phyloP scores from a whole-genome alignment of 2,888 invertebrate genomes.

The Girardia tigrina region DNA sequence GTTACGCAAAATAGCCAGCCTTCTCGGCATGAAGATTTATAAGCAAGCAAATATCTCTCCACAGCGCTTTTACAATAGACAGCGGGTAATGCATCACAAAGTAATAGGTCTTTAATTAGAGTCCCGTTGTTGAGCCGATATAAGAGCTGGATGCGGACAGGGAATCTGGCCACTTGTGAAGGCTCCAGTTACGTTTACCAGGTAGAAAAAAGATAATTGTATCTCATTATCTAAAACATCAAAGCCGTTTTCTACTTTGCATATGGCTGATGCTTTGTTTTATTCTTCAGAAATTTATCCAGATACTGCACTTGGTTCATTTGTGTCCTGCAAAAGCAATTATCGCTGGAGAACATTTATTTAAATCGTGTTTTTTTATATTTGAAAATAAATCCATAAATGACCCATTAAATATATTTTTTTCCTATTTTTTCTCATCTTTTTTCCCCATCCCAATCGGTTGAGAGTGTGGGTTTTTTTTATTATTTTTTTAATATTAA shows the following conservation, averaged over 20 bases:
- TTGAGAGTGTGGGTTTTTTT: too few species aligned
- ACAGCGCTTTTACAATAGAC: constrained; percentile 23
- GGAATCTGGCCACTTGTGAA: constrained; percentile 23
- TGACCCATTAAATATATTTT: neutral
- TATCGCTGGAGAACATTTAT: constrained; percentile 18
- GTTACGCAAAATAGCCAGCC: constrained; percentile 20
- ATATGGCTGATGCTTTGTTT: constrained; percentile 23
- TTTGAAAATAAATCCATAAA: neutral
- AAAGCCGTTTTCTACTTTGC: constrained; percentile 23
- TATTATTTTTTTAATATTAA: too few species aligned
- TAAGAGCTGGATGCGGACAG: constrained; percentile 20
- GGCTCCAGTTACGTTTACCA: constrained; percentile 23
- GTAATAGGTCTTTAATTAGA: constrained; percentile 23
- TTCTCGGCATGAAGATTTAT: constrained; percentile 17
- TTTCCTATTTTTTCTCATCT: neutral
- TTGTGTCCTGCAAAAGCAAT: constrained; percentile 23
- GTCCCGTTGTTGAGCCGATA: constrained; percentile 23
- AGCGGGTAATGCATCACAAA: constrained; percentile 23
- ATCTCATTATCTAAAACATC: constrained; percentile 23
- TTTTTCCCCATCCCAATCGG: too few species aligned
- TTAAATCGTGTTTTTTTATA: constrained; percentile 19
- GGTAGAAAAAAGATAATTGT: constrained; percentile 20
- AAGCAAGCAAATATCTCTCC: constrained; percentile 9
- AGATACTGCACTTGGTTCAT: constrained; percentile 23
- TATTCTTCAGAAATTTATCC: constrained; percentile 10